Conservation (phyloP, 2,113 vertebrate species). For the Ameiurus melas region DNA sequence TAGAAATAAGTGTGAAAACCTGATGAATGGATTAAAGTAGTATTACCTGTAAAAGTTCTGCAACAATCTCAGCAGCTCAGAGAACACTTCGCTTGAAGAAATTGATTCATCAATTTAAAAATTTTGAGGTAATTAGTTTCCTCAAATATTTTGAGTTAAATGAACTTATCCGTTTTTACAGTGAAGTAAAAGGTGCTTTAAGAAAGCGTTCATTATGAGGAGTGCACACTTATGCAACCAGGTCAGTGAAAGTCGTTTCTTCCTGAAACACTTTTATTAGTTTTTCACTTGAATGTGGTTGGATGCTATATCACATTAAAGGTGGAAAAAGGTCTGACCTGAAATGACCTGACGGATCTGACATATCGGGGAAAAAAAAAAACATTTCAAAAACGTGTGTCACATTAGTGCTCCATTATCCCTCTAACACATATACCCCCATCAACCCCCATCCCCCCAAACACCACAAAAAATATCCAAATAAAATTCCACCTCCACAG, state of each 20-base stretch:
- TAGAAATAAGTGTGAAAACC: neutral
- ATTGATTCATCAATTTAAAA: too few relatives aligned
- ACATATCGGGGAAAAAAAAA: neutral
- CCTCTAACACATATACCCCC: neutral
- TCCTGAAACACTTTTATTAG: neutral
- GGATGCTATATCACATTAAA: neutral
- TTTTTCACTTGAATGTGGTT: neutral
- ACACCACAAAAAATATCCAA: neutral
- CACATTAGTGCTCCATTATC: neutral
- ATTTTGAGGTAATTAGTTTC: too few relatives aligned
- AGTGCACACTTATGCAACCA: neutral
- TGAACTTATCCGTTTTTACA: too few relatives aligned
- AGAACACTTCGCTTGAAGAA: neutral
- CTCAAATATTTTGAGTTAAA: too few relatives aligned
- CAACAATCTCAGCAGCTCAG: conserved; percentile 15
- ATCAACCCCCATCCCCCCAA: too few relatives aligned
- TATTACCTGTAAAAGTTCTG: neutral
- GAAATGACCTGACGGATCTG: neutral
- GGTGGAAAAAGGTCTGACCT: neutral
- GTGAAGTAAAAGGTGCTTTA: too few relatives aligned
- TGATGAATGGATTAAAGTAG: neutral
- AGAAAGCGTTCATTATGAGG: neutral
- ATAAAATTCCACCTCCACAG: neutral
- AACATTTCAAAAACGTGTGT: neutral
- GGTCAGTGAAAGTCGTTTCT: neutral